These are phyloP conservation scores for Colaptes auratus DNA, from an alignment of 2,113 vertebrate species.

Conservation along the genomic window DNA sequence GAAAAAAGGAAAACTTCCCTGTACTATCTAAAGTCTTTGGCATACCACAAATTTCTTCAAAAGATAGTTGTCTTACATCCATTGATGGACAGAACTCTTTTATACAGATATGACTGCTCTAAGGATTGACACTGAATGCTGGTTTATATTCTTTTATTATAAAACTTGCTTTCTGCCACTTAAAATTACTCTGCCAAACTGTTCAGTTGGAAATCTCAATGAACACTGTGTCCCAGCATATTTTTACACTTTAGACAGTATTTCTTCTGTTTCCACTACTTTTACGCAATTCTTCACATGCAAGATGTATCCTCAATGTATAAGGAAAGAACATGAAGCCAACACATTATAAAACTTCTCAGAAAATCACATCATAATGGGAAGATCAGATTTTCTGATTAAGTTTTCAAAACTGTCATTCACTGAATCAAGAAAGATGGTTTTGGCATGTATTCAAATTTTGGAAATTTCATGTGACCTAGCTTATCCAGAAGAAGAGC, in stretches of 20 bases:
- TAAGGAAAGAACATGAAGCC: neutral
- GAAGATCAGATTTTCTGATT: neutral
- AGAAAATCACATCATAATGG: neutral
- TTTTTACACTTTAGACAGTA: neutral
- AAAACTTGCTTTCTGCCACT: neutral
- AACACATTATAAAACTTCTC: neutral
- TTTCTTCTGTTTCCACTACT: neutral
- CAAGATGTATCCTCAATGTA: neutral
- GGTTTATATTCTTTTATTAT: neutral
- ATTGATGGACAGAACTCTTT: neutral
- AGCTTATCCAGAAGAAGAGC: neutral
- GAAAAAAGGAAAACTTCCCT: neutral
- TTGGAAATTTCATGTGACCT: neutral
- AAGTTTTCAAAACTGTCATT: neutral
- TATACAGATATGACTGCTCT: neutral
- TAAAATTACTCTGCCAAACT: neutral
- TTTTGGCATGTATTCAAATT: neutral
- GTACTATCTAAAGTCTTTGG: neutral
- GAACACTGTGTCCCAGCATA: neutral
- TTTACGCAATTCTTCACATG: neutral
- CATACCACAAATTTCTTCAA: neutral
- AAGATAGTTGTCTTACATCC: neutral
- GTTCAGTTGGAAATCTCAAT: neutral
- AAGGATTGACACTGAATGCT: neutral
- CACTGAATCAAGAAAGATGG: neutral